phyloP scores from a whole-genome alignment of 2,888 invertebrate species.

The Adineta ricciae region DNA sequence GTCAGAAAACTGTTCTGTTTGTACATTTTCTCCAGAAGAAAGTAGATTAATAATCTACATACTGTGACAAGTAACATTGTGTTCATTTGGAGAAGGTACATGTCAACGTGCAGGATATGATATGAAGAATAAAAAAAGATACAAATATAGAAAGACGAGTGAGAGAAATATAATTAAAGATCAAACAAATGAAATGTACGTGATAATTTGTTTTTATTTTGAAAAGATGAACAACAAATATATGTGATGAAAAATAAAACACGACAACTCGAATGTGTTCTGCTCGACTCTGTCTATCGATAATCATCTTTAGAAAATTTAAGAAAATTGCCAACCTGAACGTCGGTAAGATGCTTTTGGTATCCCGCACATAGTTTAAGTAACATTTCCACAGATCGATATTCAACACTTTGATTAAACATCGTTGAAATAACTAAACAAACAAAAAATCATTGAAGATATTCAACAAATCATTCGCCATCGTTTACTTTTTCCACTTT shows the following conservation, averaged over 20 bases:
- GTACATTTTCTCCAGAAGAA: neutral
- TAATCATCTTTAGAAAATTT: neutral
- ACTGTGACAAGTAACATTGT: neutral
- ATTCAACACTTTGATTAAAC: slow-evolving; percentile 91
- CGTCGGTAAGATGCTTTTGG: slow-evolving; percentile 49
- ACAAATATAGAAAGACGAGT: neutral
- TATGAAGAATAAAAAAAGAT: neutral
- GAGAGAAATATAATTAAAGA: slow-evolving; percentile 14
- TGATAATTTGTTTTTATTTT: neutral
- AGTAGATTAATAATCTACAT: neutral
- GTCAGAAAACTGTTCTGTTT: too few species aligned
- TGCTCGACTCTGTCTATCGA: neutral
- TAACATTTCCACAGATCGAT: slow-evolving; percentile 98
- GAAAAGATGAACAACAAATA: neutral
- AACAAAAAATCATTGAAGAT: slow-evolving; percentile 48
- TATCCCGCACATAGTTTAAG: slow-evolving; percentile 91
- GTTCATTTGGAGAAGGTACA: neutral
- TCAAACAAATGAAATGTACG: neutral
- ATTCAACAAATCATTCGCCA: neutral
- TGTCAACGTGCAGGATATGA: neutral
- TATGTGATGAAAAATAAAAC: neutral
- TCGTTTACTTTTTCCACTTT: neutral
- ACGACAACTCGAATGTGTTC: neutral
- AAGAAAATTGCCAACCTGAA: slow-evolving; percentile 7
- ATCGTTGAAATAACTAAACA: slow-evolving; percentile 75